Evolutionary conservation across 2,797 vertebrate species (phyloP).

Genomic region (Poecile montanus): DNA sequence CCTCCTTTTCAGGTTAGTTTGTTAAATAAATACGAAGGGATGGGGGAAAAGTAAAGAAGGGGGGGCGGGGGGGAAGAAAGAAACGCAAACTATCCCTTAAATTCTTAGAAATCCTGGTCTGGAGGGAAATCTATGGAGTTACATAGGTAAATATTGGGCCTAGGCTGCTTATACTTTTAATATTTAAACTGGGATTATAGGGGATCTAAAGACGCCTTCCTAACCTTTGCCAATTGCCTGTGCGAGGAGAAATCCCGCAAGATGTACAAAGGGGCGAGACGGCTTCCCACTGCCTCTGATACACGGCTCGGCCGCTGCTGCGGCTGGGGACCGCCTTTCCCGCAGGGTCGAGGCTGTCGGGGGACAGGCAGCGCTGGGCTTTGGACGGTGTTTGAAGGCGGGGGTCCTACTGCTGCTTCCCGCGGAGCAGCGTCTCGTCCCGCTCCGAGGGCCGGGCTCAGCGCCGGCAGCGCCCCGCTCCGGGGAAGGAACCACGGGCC

Average conservation of each 20-base stretch:
- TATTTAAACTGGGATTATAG: conserved; percentile 73
- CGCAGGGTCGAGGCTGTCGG: fast-evolving
- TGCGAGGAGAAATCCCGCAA: background rate
- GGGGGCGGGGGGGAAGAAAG: too few species aligned
- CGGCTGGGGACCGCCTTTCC: background rate
- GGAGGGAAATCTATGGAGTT: conserved; percentile 53
- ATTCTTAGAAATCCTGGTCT: conserved; percentile 33
- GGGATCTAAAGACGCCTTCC: conserved; percentile 49
- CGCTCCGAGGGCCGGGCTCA: background rate
- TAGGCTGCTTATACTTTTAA: conserved; percentile 70
- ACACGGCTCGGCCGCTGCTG: background rate
- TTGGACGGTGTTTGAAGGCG: background rate
- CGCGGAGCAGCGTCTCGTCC: background rate
- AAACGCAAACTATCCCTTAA: background rate
- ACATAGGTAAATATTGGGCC: conserved; percentile 66
- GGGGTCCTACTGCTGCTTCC: background rate
- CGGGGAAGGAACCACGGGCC: background rate
- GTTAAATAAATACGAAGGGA: background rate
- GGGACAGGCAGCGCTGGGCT: background rate
- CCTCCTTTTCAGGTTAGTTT: background rate
- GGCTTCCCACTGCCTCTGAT: background rate
- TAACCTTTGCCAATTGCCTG: conserved; percentile 73
- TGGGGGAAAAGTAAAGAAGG: background rate
- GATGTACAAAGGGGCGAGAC: background rate
- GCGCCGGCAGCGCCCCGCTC: background rate